phyloP scores from a whole-genome alignment of 2,797 vertebrate species.

The Chaetophractus vellerosus region DNA sequence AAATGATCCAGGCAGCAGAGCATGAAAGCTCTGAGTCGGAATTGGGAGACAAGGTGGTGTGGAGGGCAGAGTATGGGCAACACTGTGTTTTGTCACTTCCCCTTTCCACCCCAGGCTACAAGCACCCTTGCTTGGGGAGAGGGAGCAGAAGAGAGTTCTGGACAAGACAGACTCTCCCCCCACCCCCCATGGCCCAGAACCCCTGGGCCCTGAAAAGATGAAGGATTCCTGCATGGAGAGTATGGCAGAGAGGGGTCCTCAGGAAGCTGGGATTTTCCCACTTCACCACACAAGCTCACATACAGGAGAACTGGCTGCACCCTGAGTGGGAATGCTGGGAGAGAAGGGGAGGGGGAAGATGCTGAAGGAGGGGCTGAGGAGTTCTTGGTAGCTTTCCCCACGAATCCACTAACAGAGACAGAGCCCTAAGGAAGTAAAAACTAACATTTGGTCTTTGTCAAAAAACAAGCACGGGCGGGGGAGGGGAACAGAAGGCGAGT shows the following conservation, averaged over 20 bases:
- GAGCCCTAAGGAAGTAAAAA: slow-evolving; percentile 80
- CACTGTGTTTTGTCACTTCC: slow-evolving; percentile 66
- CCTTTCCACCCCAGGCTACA: slow-evolving; percentile 21
- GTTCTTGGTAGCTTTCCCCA: slow-evolving; percentile 75
- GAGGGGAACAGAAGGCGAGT: slow-evolving; percentile 80
- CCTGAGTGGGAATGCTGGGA: slow-evolving; percentile 76
- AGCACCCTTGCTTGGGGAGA: slow-evolving; percentile 20
- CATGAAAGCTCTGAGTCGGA: background rate
- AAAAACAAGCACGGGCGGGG: slow-evolving; percentile 79
- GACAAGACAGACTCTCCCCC: background rate
- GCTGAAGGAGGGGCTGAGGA: slow-evolving; percentile 60
- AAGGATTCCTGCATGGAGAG: background rate
- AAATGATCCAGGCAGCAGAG: background rate
- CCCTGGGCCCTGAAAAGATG: background rate
- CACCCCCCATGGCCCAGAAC: slow-evolving; percentile 16
- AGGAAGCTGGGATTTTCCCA: slow-evolving; percentile 20
- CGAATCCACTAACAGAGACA: slow-evolving; percentile 73
- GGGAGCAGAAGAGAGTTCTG: background rate
- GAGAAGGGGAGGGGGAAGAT: background rate
- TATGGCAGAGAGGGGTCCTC: slow-evolving; percentile 1
- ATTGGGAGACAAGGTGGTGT: background rate
- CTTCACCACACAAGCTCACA: background rate
- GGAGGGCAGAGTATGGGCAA: background rate
- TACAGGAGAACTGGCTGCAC: slow-evolving; percentile 67
- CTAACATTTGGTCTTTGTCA: slow-evolving; percentile 86